Evolutionary conservation across 2,888 invertebrate genomes (phyloP), one percentile per base, ranked within the genome.

Genomic region (Prosapia bicincta): DNA sequence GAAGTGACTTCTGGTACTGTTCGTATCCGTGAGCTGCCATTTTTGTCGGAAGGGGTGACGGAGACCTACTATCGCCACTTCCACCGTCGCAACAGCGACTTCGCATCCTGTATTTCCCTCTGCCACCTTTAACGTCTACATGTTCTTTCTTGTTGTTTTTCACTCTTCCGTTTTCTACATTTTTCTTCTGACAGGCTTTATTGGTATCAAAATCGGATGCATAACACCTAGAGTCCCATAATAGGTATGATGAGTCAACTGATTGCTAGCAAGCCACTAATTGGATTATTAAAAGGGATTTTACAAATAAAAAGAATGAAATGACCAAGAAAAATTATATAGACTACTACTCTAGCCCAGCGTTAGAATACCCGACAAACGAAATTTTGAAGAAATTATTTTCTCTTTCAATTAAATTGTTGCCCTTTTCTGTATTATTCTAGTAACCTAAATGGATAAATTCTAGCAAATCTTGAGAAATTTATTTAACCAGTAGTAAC

Each of bases 1-100:
- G 85, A 72, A 95, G 85, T 26, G 92, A 92, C 81, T 89, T 91
- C 81, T 92, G 90, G 87, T 95, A 94, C 84, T 93, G 93, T 79
- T 92, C 92, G 82, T 95, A 95, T 69, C 81, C 81, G 76, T 79
- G 79, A 54, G 80, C 80, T 26, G 68, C 78, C 69, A 76, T 67
- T 30, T 75, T 76, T 72, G 30, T 78, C 26, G 71, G 70, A 28
- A 66, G 71, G 23, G 77, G 74, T 15, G 74, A 71, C 7, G 79
- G 77, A 67, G 78, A 72, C 9, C 76, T 71, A 0, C 77, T 67
- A 66, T 77, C 68, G 77, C 43, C 77, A 38, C 38, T 38, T 38
- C 38, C 38, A 10, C 38, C 38, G 38, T 38, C 38, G 38, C 10
- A 38, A 38, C 38, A 38, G 54, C 76, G 71, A 75, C 78, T 73